Evolutionary conservation across 23 tunicate genomes (phyloP).

Genomic region (Phallusia fumigata): DNA sequence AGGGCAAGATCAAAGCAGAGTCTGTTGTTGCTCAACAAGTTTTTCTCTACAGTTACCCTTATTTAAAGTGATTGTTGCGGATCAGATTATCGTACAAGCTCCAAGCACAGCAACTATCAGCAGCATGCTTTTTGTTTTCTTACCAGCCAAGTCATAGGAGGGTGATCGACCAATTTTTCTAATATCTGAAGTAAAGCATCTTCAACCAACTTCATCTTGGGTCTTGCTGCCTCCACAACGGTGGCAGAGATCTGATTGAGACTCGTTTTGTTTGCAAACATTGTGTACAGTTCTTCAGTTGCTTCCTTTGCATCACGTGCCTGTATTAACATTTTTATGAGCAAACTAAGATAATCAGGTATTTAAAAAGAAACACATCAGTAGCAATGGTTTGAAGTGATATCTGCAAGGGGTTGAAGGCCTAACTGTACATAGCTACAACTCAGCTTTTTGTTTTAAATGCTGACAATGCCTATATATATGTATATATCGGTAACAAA

Average conservation of each 20-base stretch:
- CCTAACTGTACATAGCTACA: too few relatives aligned
- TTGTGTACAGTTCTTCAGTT: conserved; percentile 40
- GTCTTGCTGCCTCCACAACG: conserved; percentile 33
- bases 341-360: too few relatives aligned
- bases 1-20: too few relatives aligned
- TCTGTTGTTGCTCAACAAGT: too few relatives aligned
- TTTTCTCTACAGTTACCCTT: too few relatives aligned
- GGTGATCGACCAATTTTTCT: conserved; percentile 27
- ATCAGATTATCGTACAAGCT: neutral
- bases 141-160: conserved; percentile 74
- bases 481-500: too few relatives aligned
- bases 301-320: conserved; percentile 52
- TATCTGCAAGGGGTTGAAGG: too few relatives aligned
- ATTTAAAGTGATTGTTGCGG: too few relatives aligned
- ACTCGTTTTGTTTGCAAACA: conserved; percentile 45
- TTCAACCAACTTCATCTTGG: conserved; percentile 42
- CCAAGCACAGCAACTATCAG: neutral
- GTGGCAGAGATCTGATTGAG: conserved; percentile 35
- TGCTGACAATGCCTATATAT: too few relatives aligned
- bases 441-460: too few relatives aligned
- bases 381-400: too few relatives aligned
- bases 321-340: conserved; percentile 24
- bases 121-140: neutral
- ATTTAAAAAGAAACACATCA: too few relatives aligned
- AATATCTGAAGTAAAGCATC: conserved; percentile 30